Evolutionary conservation across 2,888 invertebrate species (phyloP), one percentile per base, ranked within the genome.

Genomic region (Pristionchus japonicus): DNA sequence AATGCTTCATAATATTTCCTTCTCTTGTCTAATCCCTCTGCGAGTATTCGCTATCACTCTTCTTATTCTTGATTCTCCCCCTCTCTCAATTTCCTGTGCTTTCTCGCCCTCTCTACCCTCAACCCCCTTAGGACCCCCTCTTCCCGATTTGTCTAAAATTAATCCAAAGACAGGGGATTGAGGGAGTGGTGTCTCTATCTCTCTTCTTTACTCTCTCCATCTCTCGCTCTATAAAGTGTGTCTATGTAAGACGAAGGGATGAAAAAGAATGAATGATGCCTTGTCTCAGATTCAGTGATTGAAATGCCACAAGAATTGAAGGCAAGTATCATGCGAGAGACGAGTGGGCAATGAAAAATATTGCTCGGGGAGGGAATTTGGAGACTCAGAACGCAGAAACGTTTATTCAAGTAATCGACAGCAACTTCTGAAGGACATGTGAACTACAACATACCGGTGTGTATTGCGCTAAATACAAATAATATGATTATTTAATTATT

Each of bases 221-320:
- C 47, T 7, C 31, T n/a, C n/a, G 23, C 47, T 77, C 77, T 77
- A 77, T 77, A 77, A 77, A 77, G 77, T 77, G 74, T 74, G 77
- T 77, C 77, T 77, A 77, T 77, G 77, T 77, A 77, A 77, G 77
- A 77, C 77, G 43, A 40, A 37, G 64, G 77, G 77, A 77, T 77
- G 77, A 77, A 77, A 77, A 77, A 77, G 77, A 77, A 77, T 77
- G 77, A 77, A 77, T 77, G 77, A 77, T 77, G 77, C 77, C 77
- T 77, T 77, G 77, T 77, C 77, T 77, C 77, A 77, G 43, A 77
- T 77, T 77, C 77, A 43, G 77, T 77, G 77, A 77, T 77, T 40
- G 77, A 77, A 77, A 77, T 77, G 77, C 77, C 77, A 77, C 47
- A 77, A 47, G 43, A 77, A 77, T 70, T 70, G 70, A 70, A 70